phyloP scores from a whole-genome alignment of 1,140 invertebrate species.

The Bombus sylvicola region DNA sequence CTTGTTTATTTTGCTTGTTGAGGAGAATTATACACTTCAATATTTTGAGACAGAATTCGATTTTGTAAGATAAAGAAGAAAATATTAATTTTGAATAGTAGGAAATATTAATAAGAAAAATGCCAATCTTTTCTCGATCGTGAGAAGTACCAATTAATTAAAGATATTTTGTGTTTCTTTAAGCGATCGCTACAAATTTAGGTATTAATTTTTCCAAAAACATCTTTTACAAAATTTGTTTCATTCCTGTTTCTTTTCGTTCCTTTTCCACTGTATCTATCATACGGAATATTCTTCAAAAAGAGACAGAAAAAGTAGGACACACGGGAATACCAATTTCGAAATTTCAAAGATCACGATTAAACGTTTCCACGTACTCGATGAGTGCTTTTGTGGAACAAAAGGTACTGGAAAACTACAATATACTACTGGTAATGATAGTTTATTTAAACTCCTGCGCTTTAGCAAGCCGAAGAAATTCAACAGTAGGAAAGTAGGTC shows the following conservation, averaged over 20 bases:
- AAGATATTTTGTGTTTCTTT: no score
- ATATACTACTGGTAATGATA: background rate
- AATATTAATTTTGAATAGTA: background rate
- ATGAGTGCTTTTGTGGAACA: background rate
- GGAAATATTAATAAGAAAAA: no score
- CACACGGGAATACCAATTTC: background rate
- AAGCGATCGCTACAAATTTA: no score
- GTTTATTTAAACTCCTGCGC: background rate
- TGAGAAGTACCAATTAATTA: no score
- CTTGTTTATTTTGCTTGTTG: background rate
- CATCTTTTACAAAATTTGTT: no score
- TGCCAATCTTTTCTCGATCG: no score
- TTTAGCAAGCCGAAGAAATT: conserved; percentile 24
- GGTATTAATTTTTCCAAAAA: no score
- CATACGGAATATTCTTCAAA: background rate
- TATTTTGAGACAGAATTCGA: background rate
- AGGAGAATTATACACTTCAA: no score
- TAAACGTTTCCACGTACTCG: background rate
- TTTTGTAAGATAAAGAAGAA: background rate
- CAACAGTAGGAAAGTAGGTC: conserved; percentile 29
- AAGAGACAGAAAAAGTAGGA: background rate
- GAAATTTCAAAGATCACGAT: background rate
- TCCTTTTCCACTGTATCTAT: background rate
- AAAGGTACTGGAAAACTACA: background rate
- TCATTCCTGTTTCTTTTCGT: no score